Conservation (phyloP, 2,888 invertebrate genomes). For the Drosophila acutilabella region DNA sequence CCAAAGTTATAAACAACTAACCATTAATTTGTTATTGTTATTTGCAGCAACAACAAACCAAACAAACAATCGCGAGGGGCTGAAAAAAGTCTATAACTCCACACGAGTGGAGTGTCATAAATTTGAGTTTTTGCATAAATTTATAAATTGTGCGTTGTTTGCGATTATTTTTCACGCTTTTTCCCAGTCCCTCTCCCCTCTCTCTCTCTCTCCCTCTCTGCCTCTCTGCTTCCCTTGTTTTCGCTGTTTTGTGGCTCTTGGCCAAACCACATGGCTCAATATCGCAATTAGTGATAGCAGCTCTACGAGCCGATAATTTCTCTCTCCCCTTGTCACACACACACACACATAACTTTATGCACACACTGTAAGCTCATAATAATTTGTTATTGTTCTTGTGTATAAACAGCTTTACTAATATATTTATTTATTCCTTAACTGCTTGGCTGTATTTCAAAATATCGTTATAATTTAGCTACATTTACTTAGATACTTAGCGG, state of each 20-base stretch:
- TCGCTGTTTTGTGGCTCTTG: constrained; percentile 23
- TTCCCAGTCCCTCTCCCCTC: neutral
- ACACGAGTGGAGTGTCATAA: constrained; percentile 34
- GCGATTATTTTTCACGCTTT: constrained; percentile 42
- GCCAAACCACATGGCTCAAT: constrained; percentile 48
- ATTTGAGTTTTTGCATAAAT: constrained; percentile 56
- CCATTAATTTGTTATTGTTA: constrained; percentile 52
- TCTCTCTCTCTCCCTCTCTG: no score
- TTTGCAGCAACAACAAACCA: constrained; percentile 8
- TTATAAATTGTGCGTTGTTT: constrained; percentile 55
- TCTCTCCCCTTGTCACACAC: constrained; percentile 12
- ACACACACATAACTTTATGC: constrained; percentile 34
- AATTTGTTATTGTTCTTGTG: neutral
- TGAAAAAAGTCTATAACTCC: neutral
- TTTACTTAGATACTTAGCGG: neutral
- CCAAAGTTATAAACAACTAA: constrained; percentile 55
- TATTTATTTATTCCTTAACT: neutral
- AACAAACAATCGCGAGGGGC: constrained; percentile 2
- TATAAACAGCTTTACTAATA: neutral
- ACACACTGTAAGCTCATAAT: constrained; percentile 12
- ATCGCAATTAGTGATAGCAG: constrained; percentile 54
- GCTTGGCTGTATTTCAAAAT: no score
- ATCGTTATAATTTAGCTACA: neutral
- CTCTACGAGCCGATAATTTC: constrained; percentile 33
- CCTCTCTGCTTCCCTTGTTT: constrained; percentile 1